Conservation (phyloP, 2,888 invertebrate species). For the Xanthia icteritia region DNA sequence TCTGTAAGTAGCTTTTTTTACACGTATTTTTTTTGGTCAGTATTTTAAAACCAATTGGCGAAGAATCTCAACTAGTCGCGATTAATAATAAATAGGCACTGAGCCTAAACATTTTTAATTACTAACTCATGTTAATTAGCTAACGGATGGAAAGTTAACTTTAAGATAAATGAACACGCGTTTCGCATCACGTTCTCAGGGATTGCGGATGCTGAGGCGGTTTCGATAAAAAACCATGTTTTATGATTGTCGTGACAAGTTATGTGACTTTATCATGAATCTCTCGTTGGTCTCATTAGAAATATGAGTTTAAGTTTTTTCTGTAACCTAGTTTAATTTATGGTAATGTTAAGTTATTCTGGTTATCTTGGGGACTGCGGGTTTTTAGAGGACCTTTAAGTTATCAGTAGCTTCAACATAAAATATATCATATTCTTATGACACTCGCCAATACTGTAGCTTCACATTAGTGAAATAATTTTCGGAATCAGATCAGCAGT, state of each 20-base stretch:
- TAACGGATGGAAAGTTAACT: constrained; percentile 73
- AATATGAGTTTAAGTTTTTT: constrained; percentile 27
- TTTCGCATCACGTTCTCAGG: constrained; percentile 61
- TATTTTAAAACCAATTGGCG: too few species aligned
- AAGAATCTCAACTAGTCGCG: not conserved
- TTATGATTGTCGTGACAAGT: constrained; percentile 63
- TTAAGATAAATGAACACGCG: constrained; percentile 52
- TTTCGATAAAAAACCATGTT: constrained; percentile 51
- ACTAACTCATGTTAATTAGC: constrained; percentile 69
- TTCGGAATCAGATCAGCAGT: not conserved
- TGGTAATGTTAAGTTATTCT: constrained; percentile 7
- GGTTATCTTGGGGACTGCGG: not conserved
- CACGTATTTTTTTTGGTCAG: too few species aligned
- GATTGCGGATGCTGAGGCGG: constrained; percentile 66
- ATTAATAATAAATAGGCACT: not conserved
- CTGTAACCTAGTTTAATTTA: constrained; percentile 1
- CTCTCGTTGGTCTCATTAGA: constrained; percentile 23
- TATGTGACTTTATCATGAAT: constrained; percentile 42
- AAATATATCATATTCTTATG: not conserved
- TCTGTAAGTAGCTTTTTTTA: too few species aligned
- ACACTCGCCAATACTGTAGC: too few species aligned
- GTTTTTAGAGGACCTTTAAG: too few species aligned
- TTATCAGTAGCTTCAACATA: too few species aligned
- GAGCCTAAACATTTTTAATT: constrained; percentile 65
- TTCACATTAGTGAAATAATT: not conserved